A percentile compares a stretch with the other conserved stretches of the same genome.
Evolutionary conservation across 2,113 vertebrate genomes (phyloP).

Genomic region (Oreochromis aureus): DNA sequence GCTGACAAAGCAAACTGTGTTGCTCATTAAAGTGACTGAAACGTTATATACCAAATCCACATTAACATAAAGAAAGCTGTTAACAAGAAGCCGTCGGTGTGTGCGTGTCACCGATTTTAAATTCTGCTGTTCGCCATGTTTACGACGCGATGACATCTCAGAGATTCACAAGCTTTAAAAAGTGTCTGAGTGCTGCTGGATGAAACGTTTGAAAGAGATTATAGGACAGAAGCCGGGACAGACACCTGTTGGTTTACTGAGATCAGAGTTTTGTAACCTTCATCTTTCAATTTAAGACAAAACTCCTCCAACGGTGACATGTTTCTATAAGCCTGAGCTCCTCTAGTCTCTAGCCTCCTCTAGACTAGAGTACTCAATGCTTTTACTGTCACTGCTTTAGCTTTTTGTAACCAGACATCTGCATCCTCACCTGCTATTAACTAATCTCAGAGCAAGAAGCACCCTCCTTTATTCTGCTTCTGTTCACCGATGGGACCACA

Average conservation of each 20-base stretch:
- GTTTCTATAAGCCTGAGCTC: background rate
- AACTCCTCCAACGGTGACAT: background rate
- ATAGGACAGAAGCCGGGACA: background rate
- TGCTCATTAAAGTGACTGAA: background rate
- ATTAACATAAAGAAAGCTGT: background rate
- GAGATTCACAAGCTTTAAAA: background rate
- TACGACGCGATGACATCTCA: background rate
- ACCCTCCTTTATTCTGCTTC: background rate
- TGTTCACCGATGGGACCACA: accelerated
- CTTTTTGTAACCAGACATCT: background rate
- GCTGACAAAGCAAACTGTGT: background rate
- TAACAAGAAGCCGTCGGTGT: background rate
- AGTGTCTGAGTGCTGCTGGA: background rate
- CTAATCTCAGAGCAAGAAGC: background rate
- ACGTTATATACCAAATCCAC: background rate
- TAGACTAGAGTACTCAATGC: background rate
- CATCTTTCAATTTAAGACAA: background rate
- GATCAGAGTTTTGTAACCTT: background rate
- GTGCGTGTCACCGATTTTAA: background rate
- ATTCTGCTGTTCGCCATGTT: background rate
- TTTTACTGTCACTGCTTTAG: background rate
- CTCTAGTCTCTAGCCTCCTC: too few relatives aligned
- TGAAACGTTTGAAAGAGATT: background rate
- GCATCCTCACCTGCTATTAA: background rate
- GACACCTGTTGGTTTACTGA: background rate